Evolutionary conservation across 2,113 vertebrate species (phyloP), one percentile per base, ranked within the genome.

Genomic region (Coryphaenoides rupestris): DNA sequence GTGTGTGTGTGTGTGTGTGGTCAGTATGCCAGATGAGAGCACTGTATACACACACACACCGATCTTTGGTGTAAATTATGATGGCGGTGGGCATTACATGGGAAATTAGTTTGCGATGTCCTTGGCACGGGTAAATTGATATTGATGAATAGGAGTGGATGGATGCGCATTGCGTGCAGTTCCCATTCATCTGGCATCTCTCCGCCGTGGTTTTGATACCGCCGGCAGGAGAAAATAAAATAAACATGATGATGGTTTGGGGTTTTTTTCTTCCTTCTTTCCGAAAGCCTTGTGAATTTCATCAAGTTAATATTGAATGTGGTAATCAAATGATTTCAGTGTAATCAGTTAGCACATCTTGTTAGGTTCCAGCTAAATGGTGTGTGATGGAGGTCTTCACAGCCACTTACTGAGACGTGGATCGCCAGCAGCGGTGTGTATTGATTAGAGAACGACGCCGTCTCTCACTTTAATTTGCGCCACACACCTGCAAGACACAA

Each of bases 381-480:
- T 70, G 68, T 65, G 62, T 58, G 64, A 66, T 63, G 52, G 70
- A 76, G 67, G 50, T 56, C 55, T 68, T 72, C 54, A 16, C 67
- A 71, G 62, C 75, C 65, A 65, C 56, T 79, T 73, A 75, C 69
- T 69, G 64, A 68, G 64, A 60, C 49, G 16, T 21, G 71, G 60
- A 70, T 67, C 54, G 66, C 66, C 73, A 33, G 55, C 56, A 67
- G 68, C 61, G 67, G 19, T 54, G 19, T 72, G 13, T 76, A 69
- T 76, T 65, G 76, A 76, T 79, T 74, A 65, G 72, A 75, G 75
- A 72, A 77, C 74, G 64, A 59, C 62, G 71, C 60, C 16, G 23
- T 60, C 57, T 68, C 23, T 28, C 63, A 63, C 56, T 60, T 56
- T 63, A 72, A 72, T 76, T 33, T 60, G 50, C 21, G 47, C 53